phyloP scores from a whole-genome alignment of 2,797 vertebrate species.

The Scolopax rusticola region DNA sequence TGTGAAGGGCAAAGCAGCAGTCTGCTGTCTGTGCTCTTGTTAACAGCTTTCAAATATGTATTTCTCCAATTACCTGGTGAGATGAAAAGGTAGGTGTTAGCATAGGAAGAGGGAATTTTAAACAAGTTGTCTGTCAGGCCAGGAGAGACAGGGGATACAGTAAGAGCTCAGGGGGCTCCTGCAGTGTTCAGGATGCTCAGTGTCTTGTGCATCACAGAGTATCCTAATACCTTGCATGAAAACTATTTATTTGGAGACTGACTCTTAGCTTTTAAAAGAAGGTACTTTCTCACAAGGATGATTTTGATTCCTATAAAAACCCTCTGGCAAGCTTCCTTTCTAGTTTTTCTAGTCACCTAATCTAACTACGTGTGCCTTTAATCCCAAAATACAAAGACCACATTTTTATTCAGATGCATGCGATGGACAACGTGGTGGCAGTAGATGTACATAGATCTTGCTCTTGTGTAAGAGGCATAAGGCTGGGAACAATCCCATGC shows the following conservation, averaged over 20 bases:
- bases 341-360: background rate
- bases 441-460: background rate
- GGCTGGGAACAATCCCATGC: background rate
- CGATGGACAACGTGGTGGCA: background rate
- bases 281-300: background rate
- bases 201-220: background rate
- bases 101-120: background rate
- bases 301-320: background rate
- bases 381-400: background rate
- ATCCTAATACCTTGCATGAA: background rate
- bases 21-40: background rate
- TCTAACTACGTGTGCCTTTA: accelerated
- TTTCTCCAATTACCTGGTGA: background rate
- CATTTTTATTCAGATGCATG: background rate
- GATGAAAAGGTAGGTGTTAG: background rate
- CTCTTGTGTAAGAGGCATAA: background rate
- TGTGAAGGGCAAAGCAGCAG: background rate
- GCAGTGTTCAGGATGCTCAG: background rate
- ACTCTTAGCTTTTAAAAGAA: background rate
- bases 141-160: background rate
- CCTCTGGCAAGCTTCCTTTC: background rate
- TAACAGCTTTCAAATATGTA: accelerated
- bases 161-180: background rate
- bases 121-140: background rate
- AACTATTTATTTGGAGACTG: background rate